Evolutionary conservation across 2,888 invertebrate genomes (phyloP), one percentile per base, ranked within the genome.

Genomic region (Drosophila lacicola): DNA sequence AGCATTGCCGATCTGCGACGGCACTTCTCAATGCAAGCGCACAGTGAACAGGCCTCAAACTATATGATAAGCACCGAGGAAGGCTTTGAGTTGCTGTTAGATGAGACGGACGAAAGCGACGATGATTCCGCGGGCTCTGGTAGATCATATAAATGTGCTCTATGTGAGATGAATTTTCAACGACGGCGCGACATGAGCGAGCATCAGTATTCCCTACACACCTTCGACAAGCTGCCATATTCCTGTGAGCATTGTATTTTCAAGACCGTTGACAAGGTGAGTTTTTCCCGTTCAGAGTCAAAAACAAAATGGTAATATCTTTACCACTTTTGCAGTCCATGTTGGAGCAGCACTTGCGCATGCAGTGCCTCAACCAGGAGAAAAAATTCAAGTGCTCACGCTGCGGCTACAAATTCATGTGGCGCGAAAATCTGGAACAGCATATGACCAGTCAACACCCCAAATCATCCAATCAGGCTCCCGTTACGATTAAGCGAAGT

Each of bases 241-340:
- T 92, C 93, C 36, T 95, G 95, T 76, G 92, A 92, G 34, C 91
- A 93, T 21, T 95, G 95, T 80, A 90, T 92, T 21, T 94, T 93
- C 91, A 90, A 93, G 46, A 94, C 94, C 70, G 93, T 94, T 0
- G 93, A 93, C 1, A 90, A 93, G 50, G 93, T 93, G 66, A 25
- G 37, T 44, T n/a, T 6, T 14, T 4, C 2, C 14, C 25, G 0
- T 5, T 3, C 1, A 14, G 29, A 29, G 45, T 9, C 10, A 11
- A 4, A n/a, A 6, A n/a, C 1, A n/a, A 13, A 13, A 13, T 51
- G 34, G 0, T 53, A 9, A 46, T 39, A 36, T 36, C 1, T 2
- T 6, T 45, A 10, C 4, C 9, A 0, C 10, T 46, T 4, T 69
- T 60, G 25, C 14, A 83, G 84, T 46, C 25, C 13, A 74, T 94